Conservation (phyloP, 2,888 invertebrate species). For the Carabus problematicus region DNA sequence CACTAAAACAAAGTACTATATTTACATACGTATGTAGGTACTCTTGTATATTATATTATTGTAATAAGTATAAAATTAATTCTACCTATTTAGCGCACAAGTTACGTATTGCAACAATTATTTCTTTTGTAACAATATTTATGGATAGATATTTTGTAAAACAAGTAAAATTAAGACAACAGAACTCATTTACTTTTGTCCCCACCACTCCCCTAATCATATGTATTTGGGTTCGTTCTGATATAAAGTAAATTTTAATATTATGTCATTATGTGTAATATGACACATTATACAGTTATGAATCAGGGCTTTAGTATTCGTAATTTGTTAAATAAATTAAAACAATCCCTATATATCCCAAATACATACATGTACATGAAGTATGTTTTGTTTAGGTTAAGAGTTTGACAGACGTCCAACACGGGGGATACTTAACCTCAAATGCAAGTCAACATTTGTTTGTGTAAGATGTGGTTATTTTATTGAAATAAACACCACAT, state of each 20-base stretch:
- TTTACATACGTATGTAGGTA: constrained; percentile 36
- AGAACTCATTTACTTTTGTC: constrained; percentile 27
- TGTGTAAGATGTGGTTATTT: constrained; percentile 25
- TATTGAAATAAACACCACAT: constrained; percentile 33
- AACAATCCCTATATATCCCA: too few relatives aligned
- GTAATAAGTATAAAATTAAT: constrained; percentile 38
- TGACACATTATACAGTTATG: not conserved
- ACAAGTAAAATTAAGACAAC: constrained; percentile 11
- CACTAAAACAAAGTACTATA: constrained; percentile 24
- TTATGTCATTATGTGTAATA: not conserved
- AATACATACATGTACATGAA: too few relatives aligned
- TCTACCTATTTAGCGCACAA: constrained; percentile 39
- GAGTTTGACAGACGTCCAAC: too few relatives aligned
- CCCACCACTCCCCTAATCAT: too few relatives aligned
- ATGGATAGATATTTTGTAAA: constrained; percentile 37
- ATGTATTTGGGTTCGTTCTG: constrained; percentile 36
- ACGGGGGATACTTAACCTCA: too few relatives aligned
- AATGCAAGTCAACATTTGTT: too few relatives aligned
- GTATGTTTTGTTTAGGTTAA: too few relatives aligned
- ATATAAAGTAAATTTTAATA: not conserved
- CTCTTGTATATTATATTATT: constrained; percentile 27
- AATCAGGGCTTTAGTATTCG: constrained; percentile 20
- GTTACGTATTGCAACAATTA: constrained; percentile 40
- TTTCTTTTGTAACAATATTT: constrained; percentile 34
- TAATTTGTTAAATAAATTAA: too few relatives aligned